Percentiles rank a stretch among this genome's conserved stretches.
Evolutionary conservation across 1,140 invertebrate species (phyloP).

Genomic region (Marisa cornuarietis): DNA sequence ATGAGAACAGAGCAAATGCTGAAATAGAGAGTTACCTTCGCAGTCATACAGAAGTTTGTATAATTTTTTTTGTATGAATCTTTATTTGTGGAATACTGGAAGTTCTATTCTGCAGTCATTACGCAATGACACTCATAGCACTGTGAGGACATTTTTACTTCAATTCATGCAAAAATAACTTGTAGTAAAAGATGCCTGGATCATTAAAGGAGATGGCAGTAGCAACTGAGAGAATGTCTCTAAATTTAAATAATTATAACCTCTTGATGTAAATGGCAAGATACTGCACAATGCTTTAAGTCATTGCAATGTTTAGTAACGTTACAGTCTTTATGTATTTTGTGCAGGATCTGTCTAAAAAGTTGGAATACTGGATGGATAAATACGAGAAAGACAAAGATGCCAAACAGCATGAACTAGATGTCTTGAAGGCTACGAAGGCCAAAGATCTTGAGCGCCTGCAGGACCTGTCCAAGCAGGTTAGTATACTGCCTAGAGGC

Average conservation of each 20-base stretch:
- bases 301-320: not conserved
- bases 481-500: slow-evolving; percentile 23
- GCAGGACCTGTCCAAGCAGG: slow-evolving; percentile 63
- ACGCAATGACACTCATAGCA: no score
- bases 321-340: slow-evolving; percentile 8
- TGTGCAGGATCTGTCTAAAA: slow-evolving; percentile 57
- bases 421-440: slow-evolving; percentile 62
- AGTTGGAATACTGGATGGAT: slow-evolving; percentile 64
- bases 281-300: not conserved
- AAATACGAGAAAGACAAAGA: slow-evolving; percentile 66
- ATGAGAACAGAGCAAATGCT: slow-evolving; percentile 60
- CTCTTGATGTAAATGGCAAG: not conserved
- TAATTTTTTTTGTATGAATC: no score
- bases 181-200: no score
- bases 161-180: no score
- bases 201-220: no score
- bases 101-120: no score
- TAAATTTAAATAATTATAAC: not conserved
- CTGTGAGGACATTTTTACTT: no score
- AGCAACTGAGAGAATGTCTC: no score
- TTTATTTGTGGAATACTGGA: no score
- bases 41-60: slow-evolving; percentile 49
- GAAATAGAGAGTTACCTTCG: slow-evolving; percentile 62
- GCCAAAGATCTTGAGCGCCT: slow-evolving; percentile 64
- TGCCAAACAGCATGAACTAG: slow-evolving; percentile 63